Evolutionary conservation across 2,797 vertebrate genomes (phyloP).

Genomic region (Anguilla anguilla): DNA sequence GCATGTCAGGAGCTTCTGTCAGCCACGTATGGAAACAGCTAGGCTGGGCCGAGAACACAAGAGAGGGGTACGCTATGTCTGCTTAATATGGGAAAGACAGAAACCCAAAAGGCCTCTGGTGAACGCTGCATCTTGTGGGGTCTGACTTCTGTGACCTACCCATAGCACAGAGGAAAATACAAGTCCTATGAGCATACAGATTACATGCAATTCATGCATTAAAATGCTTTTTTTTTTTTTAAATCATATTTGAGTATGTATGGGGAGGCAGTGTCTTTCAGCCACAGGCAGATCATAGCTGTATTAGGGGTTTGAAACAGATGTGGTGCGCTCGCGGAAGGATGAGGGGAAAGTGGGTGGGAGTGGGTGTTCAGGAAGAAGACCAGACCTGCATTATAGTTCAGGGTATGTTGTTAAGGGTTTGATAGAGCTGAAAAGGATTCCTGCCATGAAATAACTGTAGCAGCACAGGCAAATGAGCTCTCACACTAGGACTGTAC

Average conservation of each 20-base stretch:
- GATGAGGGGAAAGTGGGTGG: not conserved
- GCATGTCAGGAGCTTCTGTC: slow-evolving; percentile 34
- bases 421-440: not conserved
- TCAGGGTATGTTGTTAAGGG: not conserved
- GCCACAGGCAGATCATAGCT: not conserved
- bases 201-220: not conserved
- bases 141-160: slow-evolving; percentile 31
- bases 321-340: not conserved
- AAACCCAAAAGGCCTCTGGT: slow-evolving; percentile 40
- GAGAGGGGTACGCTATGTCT: slow-evolving; percentile 42
- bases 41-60: slow-evolving; percentile 42
- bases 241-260: not conserved
- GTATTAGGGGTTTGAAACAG: not conserved
- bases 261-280: not conserved
- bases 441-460: not conserved
- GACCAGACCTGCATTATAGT: not conserved
- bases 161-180: not conserved
- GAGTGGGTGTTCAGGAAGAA: not conserved
- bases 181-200: not conserved
- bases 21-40: slow-evolving; percentile 34
- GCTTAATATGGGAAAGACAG: slow-evolving; percentile 47
- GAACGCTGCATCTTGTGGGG: slow-evolving; percentile 25
- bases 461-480: not conserved
- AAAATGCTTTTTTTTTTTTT: not conserved
- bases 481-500: not conserved